Evolutionary conservation across 1,140 invertebrate species (phyloP), one percentile per base, ranked within the genome.

Genomic region (Ectropis grisescens): DNA sequence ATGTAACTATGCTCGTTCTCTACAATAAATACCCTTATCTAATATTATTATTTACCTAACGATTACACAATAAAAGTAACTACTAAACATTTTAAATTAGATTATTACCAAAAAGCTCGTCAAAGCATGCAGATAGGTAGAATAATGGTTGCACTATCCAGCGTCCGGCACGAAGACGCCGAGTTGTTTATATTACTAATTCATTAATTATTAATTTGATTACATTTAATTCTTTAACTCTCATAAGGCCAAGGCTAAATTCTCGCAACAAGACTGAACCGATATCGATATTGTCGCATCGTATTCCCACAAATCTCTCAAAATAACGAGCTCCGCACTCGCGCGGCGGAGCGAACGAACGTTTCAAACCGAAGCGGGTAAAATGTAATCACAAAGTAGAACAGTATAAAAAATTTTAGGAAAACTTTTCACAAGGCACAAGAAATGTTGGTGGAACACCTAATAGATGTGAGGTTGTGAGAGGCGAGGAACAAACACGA

Each of bases 241-340:
- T 78, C 69, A 81, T 81, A 81, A 81, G 76, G 76, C 76, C 72
- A 81, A 81, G 70, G 71, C 72, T 81, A 81, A 81, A 81, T 81
- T 81, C 76, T 78, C 76, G 70, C 72, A 78, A 72, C 67, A 66
- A 71, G 54, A 69, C 67, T 65, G 62, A 72, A 66, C 67, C 51
- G 57, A 47, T 51, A 55, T 60, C 66, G 59, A 55, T 50, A 38
- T 45, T 48, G 50, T 56, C 68, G 64, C 74, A 66, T 59, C 64
- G 58, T 55, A 64, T 56, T 41, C 65, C 41, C 43, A 41, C 35
- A n/a, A n/a, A n/a, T 37, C n/a, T n/a, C n/a, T n/a, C n/a, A n/a
- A n/a, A n/a, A n/a, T n/a, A n/a, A n/a, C n/a, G n/a, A n/a, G n/a
- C n/a, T n/a, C n/a, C n/a, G n/a, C n/a, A n/a, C n/a, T n/a, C n/a